Percentiles rank a stretch among this genome's conserved stretches.
phyloP scores from a whole-genome alignment of 2,888 invertebrate species.

The Arctia plantaginis region DNA sequence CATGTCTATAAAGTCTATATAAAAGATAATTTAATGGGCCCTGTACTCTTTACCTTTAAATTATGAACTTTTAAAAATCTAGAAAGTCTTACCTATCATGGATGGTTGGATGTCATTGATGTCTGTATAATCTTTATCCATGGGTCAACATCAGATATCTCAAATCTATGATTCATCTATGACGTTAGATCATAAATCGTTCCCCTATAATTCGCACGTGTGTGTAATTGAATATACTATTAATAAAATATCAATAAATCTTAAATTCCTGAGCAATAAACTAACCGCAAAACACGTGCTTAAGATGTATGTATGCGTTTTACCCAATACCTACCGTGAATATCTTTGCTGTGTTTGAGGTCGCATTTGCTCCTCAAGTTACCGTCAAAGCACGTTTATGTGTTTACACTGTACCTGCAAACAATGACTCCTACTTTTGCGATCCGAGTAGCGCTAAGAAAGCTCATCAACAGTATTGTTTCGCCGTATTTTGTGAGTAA shows the following conservation, averaged over 20 bases:
- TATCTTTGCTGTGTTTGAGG: slow-evolving; percentile 48
- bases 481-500: slow-evolving; percentile 31
- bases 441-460: slow-evolving; percentile 24
- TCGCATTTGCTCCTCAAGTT: slow-evolving; percentile 40
- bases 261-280: slow-evolving; percentile 3
- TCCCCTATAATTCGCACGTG: neutral
- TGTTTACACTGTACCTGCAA: slow-evolving; percentile 33
- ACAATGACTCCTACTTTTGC: slow-evolving; percentile 34
- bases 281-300: slow-evolving; percentile 19
- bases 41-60: neutral
- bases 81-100: too few relatives aligned
- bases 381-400: slow-evolving; percentile 36
- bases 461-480: slow-evolving; percentile 25
- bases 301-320: slow-evolving; percentile 11
- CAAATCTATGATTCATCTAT: neutral
- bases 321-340: slow-evolving; percentile 34
- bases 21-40: neutral
- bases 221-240: slow-evolving; percentile 3
- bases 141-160: neutral
- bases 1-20: neutral
- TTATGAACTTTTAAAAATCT: neutral
- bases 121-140: neutral
- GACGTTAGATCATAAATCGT: neutral
- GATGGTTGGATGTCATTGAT: neutral
- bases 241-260: slow-evolving; percentile 14